Evolutionary conservation across 2,113 vertebrate species (phyloP).

Genomic region (Cranoglanis bouderius): DNA sequence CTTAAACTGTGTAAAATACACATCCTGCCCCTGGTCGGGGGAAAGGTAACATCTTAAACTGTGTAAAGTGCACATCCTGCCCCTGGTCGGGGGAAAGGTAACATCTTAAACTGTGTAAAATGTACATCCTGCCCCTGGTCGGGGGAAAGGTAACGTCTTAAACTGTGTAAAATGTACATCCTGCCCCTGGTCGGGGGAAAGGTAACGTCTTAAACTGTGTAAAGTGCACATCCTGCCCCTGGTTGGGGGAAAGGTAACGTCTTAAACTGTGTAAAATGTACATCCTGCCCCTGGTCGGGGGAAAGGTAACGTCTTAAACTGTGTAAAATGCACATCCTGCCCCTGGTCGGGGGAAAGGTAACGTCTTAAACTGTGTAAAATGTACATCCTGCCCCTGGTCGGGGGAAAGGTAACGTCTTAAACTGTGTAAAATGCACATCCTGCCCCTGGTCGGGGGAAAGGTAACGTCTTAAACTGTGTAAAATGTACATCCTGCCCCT

Average conservation of each 20-base stretch:
- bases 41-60: neutral
- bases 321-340: neutral
- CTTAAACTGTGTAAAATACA: slow-evolving; percentile 38
- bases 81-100: neutral
- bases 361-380: neutral
- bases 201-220: neutral
- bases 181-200: neutral
- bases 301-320: neutral
- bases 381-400: neutral
- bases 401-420: neutral
- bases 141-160: too few species aligned
- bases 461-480: neutral
- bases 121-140: neutral
- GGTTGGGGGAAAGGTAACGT: rapidly evolving
- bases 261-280: neutral
- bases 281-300: neutral
- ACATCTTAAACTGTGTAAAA: neutral
- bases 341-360: neutral
- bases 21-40: neutral
- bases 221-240: neutral
- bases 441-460: neutral
- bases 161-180: neutral
- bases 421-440: neutral
- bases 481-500: neutral
- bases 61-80: neutral